Percentiles rank a stretch among this genome's conserved stretches.
These are phyloP conservation scores for Macroramphosus scolopax DNA, from an alignment of 2,797 vertebrate genomes.

Conservation along the genomic window DNA sequence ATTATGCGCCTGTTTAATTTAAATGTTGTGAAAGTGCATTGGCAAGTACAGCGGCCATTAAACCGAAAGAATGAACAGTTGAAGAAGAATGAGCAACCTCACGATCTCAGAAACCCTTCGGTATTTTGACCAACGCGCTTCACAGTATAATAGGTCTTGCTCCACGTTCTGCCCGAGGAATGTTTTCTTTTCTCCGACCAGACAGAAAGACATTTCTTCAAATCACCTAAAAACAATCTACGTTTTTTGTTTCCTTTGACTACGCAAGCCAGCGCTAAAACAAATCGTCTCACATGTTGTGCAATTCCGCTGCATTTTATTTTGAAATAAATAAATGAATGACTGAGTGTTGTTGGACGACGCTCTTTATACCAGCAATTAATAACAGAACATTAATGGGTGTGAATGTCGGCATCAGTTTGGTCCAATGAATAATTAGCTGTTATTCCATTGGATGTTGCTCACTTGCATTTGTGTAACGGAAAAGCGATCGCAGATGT, in stretches of 20 bases:
- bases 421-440: too few species aligned
- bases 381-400: not conserved
- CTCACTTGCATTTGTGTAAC: conserved; percentile 27
- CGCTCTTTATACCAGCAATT: too few species aligned
- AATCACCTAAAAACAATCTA: too few species aligned
- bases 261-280: not conserved
- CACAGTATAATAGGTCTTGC: conserved; percentile 14
- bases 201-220: too few species aligned
- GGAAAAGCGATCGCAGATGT: conserved; percentile 15
- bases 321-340: too few species aligned
- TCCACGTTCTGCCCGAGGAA: not conserved
- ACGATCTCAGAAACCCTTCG: conserved; percentile 15
- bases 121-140: conserved; percentile 10
- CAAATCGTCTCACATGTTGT: too few species aligned
- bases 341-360: too few species aligned
- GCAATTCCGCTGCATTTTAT: too few species aligned
- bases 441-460: too few species aligned
- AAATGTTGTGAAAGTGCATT: conserved; percentile 23
- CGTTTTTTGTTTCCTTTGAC: conserved; percentile 7
- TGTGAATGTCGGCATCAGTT: conserved; percentile 12
- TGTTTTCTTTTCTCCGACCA: too few species aligned
- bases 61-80: too few species aligned
- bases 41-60: conserved; percentile 3
- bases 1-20: conserved; percentile 23
- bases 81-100: conserved; percentile 18